Evolutionary conservation across 2,113 vertebrate genomes (phyloP), one percentile per base, ranked within the genome.

Genomic region (Elephantulus edwardii): DNA sequence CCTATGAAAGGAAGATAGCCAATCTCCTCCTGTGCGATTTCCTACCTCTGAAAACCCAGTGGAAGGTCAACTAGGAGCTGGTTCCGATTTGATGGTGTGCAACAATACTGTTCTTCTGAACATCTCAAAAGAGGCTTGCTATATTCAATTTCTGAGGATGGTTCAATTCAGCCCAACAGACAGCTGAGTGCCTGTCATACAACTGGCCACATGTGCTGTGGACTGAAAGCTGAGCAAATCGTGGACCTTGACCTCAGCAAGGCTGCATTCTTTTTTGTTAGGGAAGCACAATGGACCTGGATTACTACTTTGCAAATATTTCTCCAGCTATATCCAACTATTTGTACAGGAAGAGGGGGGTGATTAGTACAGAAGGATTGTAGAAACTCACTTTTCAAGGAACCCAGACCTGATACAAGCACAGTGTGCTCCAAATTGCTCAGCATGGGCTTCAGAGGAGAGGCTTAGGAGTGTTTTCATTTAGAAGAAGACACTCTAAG

Each of bases 261-360:
- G 28, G 5, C 80, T 77, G 48, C 7, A 38, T 19, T 35, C 56
- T 42, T 72, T 80, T 0, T 0, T 35, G 38, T 85, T n/a, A 30
- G 8, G 12, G 5, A 19, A 76, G 68, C 56, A 42, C 71, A 16
- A 72, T 44, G 4, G 12, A 83, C 3, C 46, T 26, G 16, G 46
- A 64, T 75, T 26, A 52, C 48, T 62, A 40, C 56, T 60, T 88
- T 72, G 86, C 35, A 60, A 70, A 42, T 24, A 52, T 74, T 86
- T 94, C 5, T 8, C 76, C 56, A 66, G n/a, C n/a, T n/a, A n/a
- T n/a, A n/a, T n/a, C n/a, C n/a, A n/a, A n/a, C n/a, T n/a, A n/a
- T n/a, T n/a, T n/a, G n/a, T n/a, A n/a, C n/a, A n/a, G n/a, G n/a
- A n/a, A n/a, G n/a, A n/a, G n/a, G n/a, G n/a, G n/a, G n/a, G n/a